Conservation (phyloP, 2,113 vertebrate genomes). For the Zosterops lateralis region DNA sequence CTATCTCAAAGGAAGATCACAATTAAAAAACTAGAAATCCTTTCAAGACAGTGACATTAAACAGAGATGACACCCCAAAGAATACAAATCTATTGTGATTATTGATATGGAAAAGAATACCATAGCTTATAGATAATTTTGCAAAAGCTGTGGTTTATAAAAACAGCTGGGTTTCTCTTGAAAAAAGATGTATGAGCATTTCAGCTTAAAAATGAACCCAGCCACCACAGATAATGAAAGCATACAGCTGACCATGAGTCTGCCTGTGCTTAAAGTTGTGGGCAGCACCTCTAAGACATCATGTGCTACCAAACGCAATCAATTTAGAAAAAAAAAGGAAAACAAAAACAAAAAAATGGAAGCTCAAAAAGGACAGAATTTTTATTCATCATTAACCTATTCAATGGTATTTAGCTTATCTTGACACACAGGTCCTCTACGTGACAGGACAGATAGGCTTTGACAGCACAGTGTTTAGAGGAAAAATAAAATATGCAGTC, state of each 20-base stretch:
- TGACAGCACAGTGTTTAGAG: slow-evolving; percentile 1
- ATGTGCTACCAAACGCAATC: background rate
- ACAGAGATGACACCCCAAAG: background rate
- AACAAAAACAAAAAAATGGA: background rate
- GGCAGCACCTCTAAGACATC: background rate
- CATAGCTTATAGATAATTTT: background rate
- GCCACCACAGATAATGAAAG: background rate
- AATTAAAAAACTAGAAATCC: background rate
- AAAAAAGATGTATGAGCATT: background rate
- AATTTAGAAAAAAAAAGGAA: background rate
- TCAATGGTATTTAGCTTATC: background rate
- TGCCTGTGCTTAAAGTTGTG: background rate
- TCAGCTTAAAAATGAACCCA: background rate
- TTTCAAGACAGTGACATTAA: background rate
- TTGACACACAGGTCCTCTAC: background rate
- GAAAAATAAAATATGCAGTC: slow-evolving; percentile 49
- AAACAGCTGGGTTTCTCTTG: background rate
- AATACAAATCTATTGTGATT: background rate
- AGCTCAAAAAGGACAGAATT: background rate
- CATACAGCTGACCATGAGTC: background rate
- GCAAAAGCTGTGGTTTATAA: background rate
- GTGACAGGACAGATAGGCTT: background rate
- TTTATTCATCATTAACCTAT: background rate
- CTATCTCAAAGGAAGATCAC: background rate
- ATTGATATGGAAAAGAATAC: background rate